Percentiles rank a stretch among this genome's conserved stretches.
Conservation (phyloP, 2,888 invertebrate genomes). For the Aplocera efformata region DNA sequence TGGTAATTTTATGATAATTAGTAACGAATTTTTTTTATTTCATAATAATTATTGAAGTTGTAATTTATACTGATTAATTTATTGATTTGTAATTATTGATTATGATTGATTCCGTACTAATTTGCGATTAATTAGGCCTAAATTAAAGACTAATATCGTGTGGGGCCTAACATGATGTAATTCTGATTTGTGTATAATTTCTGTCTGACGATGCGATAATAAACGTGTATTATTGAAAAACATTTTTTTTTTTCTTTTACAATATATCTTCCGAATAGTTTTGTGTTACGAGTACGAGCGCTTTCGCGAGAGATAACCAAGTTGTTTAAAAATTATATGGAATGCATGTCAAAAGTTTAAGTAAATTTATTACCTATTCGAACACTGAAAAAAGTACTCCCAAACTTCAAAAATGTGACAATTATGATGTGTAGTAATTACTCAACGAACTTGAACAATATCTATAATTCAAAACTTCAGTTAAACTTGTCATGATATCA, state of each 20-base stretch:
- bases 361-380: no score
- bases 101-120: conserved; percentile 17
- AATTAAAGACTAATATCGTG: conserved; percentile 28
- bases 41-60: conserved; percentile 29
- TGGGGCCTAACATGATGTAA: conserved; percentile 31
- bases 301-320: no score
- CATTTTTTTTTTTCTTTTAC: conserved; percentile 17
- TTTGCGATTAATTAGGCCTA: conserved; percentile 30
- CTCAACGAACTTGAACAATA: no score
- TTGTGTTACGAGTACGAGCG: no score
- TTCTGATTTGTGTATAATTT: conserved; percentile 39
- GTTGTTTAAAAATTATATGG: no score
- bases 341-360: no score
- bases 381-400: no score
- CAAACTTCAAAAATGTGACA: no score
- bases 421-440: no score
- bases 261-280: conserved; percentile 3
- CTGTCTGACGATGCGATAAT: conserved; percentile 68
- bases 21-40: conserved; percentile 41
- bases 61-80: conserved; percentile 28
- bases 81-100: conserved; percentile 22
- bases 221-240: conserved; percentile 65
- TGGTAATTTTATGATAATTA: conserved; percentile 57
- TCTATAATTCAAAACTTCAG: background rate
- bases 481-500: background rate